phyloP scores from a whole-genome alignment of 1,140 invertebrate genomes.

The Lutraria rhynchaena region DNA sequence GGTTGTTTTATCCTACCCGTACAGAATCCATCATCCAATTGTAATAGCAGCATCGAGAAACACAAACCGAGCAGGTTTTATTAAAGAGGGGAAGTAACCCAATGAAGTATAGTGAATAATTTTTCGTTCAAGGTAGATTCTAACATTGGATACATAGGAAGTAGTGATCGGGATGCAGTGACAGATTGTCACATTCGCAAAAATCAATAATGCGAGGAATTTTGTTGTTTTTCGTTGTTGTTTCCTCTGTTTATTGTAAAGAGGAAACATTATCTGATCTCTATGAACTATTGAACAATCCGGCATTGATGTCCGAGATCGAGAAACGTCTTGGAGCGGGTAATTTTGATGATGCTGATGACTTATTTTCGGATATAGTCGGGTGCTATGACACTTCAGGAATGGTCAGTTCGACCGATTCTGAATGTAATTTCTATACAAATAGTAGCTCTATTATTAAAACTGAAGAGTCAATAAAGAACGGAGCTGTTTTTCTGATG shows the following conservation, averaged over 20 bases:
- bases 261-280: constrained; percentile 39
- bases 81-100: background rate
- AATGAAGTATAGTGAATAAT: background rate
- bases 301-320: constrained; percentile 32
- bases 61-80: too few species aligned
- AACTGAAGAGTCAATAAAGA: constrained; percentile 38
- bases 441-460: constrained; percentile 50
- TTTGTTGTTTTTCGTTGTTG: constrained; percentile 5
- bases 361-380: constrained; percentile 15
- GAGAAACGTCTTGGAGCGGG: constrained; percentile 33
- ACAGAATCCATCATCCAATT: too few species aligned
- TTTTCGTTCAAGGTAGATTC: constrained; percentile 27
- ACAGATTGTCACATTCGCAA: constrained; percentile 37
- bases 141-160: background rate
- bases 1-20: too few species aligned
- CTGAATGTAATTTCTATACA: constrained; percentile 28
- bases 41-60: too few species aligned
- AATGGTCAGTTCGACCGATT: background rate
- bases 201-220: constrained; percentile 41
- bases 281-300: constrained; percentile 39
- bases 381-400: constrained; percentile 19
- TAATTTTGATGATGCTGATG: constrained; percentile 6
- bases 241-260: constrained; percentile 15
- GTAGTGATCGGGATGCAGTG: constrained; percentile 3
- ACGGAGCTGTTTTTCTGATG: constrained; percentile 43